phyloP scores from a whole-genome alignment of 2,888 invertebrate species.

The Diogma glabrata region DNA sequence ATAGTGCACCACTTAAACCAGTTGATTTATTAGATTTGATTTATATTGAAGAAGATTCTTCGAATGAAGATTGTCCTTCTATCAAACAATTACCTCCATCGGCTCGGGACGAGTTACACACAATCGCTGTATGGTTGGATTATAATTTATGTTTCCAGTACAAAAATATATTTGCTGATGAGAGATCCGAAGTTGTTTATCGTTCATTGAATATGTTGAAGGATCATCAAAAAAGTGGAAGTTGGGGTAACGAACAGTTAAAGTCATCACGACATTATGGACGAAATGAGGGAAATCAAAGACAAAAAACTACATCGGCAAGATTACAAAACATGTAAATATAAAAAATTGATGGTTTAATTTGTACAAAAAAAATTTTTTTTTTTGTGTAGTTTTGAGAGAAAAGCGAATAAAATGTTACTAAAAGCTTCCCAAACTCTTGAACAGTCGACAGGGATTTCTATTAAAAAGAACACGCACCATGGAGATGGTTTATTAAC shows the following conservation, averaged over 20 bases:
- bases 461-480: slow-evolving; percentile 44
- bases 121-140: slow-evolving; percentile 78
- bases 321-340: slow-evolving; percentile 69
- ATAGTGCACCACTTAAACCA: slow-evolving; percentile 77
- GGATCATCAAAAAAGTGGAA: slow-evolving; percentile 68
- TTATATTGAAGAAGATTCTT: slow-evolving; percentile 69
- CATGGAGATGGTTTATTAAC: slow-evolving; percentile 32
- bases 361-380: neutral
- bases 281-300: slow-evolving; percentile 50
- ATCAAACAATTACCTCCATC: slow-evolving; percentile 58
- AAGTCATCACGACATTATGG: slow-evolving; percentile 39
- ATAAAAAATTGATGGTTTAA: slow-evolving; percentile 14
- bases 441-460: slow-evolving; percentile 70
- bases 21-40: slow-evolving; percentile 81
- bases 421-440: slow-evolving; percentile 71
- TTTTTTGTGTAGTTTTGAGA: slow-evolving; percentile 47
- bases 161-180: slow-evolving; percentile 60
- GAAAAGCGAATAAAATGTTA: slow-evolving; percentile 72
- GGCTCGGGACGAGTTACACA: slow-evolving; percentile 57
- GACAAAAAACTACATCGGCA: slow-evolving; percentile 63
- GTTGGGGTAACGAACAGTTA: slow-evolving; percentile 58
- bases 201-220: slow-evolving; percentile 63
- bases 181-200: slow-evolving; percentile 63
- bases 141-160: slow-evolving; percentile 61
- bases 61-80: slow-evolving; percentile 45